Percentiles rank a stretch among this genome's conserved stretches.
Evolutionary conservation across 2,113 vertebrate species (phyloP).

Genomic region (Festucalex cinctus): DNA sequence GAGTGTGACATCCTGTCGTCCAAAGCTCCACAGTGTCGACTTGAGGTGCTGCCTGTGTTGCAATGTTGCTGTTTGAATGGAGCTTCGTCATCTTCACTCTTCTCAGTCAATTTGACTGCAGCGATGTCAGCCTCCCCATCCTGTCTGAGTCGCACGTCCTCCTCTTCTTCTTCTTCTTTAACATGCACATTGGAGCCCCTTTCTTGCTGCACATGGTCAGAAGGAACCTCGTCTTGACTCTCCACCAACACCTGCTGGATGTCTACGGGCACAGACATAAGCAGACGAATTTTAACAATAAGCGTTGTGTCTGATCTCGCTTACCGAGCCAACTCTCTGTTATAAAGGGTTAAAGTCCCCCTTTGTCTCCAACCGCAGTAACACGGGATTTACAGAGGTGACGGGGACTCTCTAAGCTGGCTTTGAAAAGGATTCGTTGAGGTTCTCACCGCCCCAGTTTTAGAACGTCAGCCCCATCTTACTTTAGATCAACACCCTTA

Average conservation of each 20-base stretch:
- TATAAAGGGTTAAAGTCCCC: too few relatives aligned
- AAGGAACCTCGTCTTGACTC: neutral
- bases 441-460: too few relatives aligned
- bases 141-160: neutral
- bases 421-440: too few relatives aligned
- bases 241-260: neutral
- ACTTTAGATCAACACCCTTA: too few relatives aligned
- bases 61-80: neutral
- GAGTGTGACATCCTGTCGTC: neutral
- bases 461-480: too few relatives aligned
- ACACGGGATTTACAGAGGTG: too few relatives aligned
- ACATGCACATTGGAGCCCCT: neutral
- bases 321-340: too few relatives aligned
- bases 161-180: conserved; percentile 2
- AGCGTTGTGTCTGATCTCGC: too few relatives aligned
- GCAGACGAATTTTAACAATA: too few relatives aligned
- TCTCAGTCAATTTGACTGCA: neutral
- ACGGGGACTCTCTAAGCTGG: too few relatives aligned
- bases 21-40: neutral
- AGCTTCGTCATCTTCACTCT: neutral
- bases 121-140: neutral
- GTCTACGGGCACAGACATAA: neutral
- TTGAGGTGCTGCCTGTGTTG: neutral
- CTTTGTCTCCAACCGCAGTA: too few relatives aligned
- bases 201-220: neutral